These are phyloP conservation scores for Halictus ligatus DNA, from an alignment of 2,888 invertebrate genomes.

Conservation along the genomic window DNA sequence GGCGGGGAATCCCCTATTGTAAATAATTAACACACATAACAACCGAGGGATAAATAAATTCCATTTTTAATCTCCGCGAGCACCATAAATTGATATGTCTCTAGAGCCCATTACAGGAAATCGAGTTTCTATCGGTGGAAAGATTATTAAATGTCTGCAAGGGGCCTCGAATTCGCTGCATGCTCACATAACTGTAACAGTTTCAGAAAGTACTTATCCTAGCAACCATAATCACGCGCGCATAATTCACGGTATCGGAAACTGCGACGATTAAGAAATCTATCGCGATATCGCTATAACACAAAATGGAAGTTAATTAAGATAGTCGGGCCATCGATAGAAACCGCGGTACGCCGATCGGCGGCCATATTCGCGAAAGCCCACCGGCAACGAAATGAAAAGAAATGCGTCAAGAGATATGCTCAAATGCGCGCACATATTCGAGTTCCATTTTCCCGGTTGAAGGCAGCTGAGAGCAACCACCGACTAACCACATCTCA, in stretches of 20 bases:
- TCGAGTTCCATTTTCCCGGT: not conserved
- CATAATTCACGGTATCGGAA: conserved; percentile 3
- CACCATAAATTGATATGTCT: not conserved
- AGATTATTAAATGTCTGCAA: not conserved
- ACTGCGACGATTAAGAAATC: conserved; percentile 17
- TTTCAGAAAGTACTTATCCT: not conserved
- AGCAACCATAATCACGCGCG: not conserved
- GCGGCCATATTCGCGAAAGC: not conserved
- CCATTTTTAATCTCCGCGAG: not conserved
- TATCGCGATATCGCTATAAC: conserved; percentile 3
- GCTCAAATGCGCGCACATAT: not conserved
- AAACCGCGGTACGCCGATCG: not conserved
- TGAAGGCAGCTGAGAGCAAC: not conserved
- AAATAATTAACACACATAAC: too few species aligned
- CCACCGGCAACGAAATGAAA: conserved; percentile 4
- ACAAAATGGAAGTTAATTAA: conserved; percentile 8
- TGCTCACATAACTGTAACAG: not conserved
- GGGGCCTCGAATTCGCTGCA: not conserved
- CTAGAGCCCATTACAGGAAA: not conserved
- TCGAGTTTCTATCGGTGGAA: not conserved
- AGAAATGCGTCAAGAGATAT: conserved; percentile 11
- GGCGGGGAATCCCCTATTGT: too few species aligned
- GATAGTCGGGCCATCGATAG: conserved; percentile 4
- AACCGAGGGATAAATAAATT: not conserved
- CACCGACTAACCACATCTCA: not conserved